These are phyloP conservation scores for Elmis aenea DNA, from an alignment of 2,888 invertebrate species.

Conservation along the genomic window DNA sequence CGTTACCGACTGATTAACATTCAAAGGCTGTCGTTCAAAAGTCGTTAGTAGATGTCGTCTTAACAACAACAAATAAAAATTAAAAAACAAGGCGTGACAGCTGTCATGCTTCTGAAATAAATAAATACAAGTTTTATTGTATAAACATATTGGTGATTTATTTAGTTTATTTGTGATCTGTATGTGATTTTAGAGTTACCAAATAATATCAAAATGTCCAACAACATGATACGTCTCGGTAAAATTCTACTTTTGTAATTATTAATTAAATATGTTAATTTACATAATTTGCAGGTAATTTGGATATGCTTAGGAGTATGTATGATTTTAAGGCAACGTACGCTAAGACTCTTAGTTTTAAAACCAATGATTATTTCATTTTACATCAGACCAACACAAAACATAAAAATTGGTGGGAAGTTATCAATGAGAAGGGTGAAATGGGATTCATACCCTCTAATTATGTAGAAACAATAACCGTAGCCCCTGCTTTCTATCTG, in stretches of 20 bases:
- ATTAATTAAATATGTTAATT: conserved; percentile 4
- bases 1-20: too few relatives aligned
- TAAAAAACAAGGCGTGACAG: conserved; percentile 10
- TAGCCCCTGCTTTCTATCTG: conserved; percentile 64
- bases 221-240: conserved; percentile 17
- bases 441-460: conserved; percentile 84
- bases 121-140: not conserved
- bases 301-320: conserved; percentile 77
- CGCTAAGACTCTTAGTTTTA: conserved; percentile 76
- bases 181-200: not conserved
- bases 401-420: conserved; percentile 86
- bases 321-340: conserved; percentile 82
- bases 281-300: conserved; percentile 54
- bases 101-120: conserved; percentile 4
- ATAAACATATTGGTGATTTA: not conserved
- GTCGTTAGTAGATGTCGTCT: not conserved
- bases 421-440: conserved; percentile 75
- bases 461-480: conserved; percentile 76
- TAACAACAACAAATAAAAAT: conserved; percentile 1
- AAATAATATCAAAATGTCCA: conserved; percentile 14
- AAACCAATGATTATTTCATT: conserved; percentile 74
- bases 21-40: too few relatives aligned
- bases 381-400: conserved; percentile 74
- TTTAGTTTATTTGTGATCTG: not conserved
- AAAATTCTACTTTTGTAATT: conserved; percentile 3